phyloP scores from a whole-genome alignment of 2,113 vertebrate genomes.

The Crotalus tigris region DNA sequence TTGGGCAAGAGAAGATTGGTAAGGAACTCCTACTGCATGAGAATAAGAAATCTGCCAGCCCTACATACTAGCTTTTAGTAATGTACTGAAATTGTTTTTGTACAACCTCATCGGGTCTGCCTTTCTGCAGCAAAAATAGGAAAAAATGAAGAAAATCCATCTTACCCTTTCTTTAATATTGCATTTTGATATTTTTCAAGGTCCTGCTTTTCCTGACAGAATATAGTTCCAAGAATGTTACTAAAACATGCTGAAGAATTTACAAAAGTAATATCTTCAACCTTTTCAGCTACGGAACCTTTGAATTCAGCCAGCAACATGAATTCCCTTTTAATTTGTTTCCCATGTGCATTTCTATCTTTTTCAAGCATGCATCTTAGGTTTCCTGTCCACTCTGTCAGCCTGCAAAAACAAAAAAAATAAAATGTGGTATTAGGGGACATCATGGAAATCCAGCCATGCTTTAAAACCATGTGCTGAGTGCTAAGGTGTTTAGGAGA shows the following conservation, averaged over 20 bases:
- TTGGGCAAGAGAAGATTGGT: slow-evolving; percentile 9
- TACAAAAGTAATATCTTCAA: neutral
- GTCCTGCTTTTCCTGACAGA: neutral
- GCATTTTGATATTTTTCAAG: neutral
- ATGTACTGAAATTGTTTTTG: neutral
- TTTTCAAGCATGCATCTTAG: neutral
- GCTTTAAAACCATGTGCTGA: neutral
- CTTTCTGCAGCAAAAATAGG: neutral
- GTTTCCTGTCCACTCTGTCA: neutral
- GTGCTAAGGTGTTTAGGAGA: neutral
- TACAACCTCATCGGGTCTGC: neutral
- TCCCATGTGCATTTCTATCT: neutral
- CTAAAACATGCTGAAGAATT: neutral
- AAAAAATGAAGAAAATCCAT: neutral
- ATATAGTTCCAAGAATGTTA: neutral
- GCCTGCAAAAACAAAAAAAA: neutral
- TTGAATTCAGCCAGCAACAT: neutral
- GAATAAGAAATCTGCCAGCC: slow-evolving; percentile 4
- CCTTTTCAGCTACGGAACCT: neutral
- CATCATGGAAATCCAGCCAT: neutral
- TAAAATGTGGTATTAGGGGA: neutral
- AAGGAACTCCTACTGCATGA: neutral
- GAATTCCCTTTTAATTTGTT: neutral
- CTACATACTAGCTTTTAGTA: neutral
- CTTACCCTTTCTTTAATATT: neutral